These are phyloP conservation scores for Sapajus apella DNA, from an alignment of 2,113 vertebrate species.

Conservation along the genomic window DNA sequence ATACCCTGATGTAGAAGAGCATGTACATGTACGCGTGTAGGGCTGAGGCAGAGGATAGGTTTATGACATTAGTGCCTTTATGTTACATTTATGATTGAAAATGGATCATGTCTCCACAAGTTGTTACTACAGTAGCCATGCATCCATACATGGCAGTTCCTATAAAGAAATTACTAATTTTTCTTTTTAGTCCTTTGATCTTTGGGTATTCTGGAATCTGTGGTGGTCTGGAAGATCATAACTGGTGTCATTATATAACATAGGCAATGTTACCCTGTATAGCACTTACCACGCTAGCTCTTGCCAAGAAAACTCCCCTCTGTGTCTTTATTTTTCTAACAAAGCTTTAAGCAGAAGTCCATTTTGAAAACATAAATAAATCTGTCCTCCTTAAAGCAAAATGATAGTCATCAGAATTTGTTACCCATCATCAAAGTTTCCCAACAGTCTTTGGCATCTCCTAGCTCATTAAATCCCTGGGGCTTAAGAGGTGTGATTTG, in stretches of 20 bases:
- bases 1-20: background rate
- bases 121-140: background rate
- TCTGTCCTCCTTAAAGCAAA: background rate
- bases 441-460: background rate
- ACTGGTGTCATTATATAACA: background rate
- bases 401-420: accelerated
- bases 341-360: background rate
- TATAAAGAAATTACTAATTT: background rate
- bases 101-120: background rate
- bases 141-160: accelerated
- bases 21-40: background rate
- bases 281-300: background rate
- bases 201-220: background rate
- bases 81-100: background rate
- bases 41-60: accelerated
- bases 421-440: accelerated
- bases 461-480: background rate
- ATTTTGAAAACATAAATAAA: background rate
- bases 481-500: background rate
- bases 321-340: background rate
- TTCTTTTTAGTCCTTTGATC: background rate
- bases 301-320: background rate
- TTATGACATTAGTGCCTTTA: background rate
- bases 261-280: background rate
- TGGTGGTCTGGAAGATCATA: background rate